phyloP scores from a whole-genome alignment of 2,888 invertebrate genomes.

The Euclidia mi region DNA sequence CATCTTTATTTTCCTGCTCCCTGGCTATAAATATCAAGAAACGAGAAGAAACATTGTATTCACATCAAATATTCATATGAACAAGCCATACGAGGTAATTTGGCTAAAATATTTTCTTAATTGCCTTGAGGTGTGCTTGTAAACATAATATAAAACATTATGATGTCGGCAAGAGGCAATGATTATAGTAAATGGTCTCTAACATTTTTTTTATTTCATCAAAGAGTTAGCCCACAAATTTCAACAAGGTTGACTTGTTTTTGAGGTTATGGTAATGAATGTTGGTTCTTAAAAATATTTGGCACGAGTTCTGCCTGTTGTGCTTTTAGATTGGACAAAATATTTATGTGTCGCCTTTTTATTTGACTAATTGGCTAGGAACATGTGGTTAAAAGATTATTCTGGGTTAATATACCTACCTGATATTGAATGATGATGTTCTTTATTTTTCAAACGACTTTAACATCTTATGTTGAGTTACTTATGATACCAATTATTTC shows the following conservation, averaged over 20 bases:
- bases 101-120: conserved; percentile 27
- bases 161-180: conserved; percentile 56
- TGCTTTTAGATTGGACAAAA: conserved; percentile 28
- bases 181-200: conserved; percentile 49
- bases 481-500: no score
- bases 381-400: no score
- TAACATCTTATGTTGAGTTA: no score
- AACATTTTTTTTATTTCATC: conserved; percentile 64
- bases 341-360: no score
- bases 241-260: conserved; percentile 49
- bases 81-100: conserved; percentile 13
- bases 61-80: conserved; percentile 18
- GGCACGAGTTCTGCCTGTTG: conserved; percentile 36
- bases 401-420: no score
- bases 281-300: conserved; percentile 42
- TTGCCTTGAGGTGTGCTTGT: conserved; percentile 16
- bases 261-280: conserved; percentile 44
- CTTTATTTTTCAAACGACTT: no score
- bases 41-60: conserved; percentile 6
- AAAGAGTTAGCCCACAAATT: conserved; percentile 54
- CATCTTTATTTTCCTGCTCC: no score
- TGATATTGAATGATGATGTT: no score
- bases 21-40: conserved; percentile 16
- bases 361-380: no score
- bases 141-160: conserved; percentile 57